phyloP scores from a whole-genome alignment of 2,888 invertebrate species.

The Zhengitettix transpicula region DNA sequence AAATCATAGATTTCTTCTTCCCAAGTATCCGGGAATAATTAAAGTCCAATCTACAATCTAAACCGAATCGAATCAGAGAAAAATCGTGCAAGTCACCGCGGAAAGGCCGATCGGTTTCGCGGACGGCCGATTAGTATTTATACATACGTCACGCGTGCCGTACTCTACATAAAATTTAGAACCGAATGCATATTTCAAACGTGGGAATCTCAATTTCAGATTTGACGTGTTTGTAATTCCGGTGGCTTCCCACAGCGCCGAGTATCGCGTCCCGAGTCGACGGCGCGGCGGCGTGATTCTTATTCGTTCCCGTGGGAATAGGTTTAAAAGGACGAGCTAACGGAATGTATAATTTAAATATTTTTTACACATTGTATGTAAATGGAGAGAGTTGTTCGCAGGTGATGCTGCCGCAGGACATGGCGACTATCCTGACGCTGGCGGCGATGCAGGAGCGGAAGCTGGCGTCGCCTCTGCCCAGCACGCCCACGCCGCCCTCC shows the following conservation, averaged over 20 bases:
- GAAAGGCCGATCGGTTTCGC: no score
- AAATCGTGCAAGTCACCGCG: no score
- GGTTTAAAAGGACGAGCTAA: not conserved
- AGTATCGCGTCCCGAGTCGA: no score
- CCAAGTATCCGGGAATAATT: no score
- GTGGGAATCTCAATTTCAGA: not conserved
- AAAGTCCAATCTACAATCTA: no score
- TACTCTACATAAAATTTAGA: not conserved
- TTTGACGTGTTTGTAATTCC: not conserved
- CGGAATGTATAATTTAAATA: not conserved
- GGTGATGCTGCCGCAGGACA: conserved; percentile 30
- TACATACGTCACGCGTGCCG: not conserved
- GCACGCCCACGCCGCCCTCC: conserved; percentile 4
- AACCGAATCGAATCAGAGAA: no score
- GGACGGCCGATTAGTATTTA: not conserved
- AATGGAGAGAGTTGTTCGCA: conserved; percentile 15
- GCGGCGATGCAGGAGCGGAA: conserved; percentile 20
- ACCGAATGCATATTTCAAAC: not conserved
- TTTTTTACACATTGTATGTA: not conserved
- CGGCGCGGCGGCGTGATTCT: not conserved
- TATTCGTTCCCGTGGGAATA: not conserved
- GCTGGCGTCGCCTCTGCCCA: conserved; percentile 2
- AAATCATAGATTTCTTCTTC: no score
- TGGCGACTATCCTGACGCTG: conserved; percentile 27
- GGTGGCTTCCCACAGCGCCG: no score